Evolutionary conservation across 2,888 invertebrate species (phyloP).

Genomic region (Mycalesis mineus): DNA sequence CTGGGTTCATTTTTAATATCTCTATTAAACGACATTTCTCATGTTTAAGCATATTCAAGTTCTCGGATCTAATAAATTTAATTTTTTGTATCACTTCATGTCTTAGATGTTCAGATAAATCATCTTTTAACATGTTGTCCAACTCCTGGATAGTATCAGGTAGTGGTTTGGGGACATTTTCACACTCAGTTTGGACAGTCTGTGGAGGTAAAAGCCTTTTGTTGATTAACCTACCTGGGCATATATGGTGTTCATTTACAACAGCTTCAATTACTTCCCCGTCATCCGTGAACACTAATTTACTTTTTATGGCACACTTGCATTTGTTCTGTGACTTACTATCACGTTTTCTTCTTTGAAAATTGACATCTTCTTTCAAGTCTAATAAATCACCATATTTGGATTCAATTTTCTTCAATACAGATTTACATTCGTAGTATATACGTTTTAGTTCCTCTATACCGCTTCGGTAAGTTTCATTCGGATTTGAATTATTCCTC

Average conservation of each 20-base stretch:
- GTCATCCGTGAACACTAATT: slow-evolving; percentile 63
- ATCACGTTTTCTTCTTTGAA: slow-evolving; percentile 19
- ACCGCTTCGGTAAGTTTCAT: slow-evolving; percentile 45
- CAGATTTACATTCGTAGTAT: slow-evolving; percentile 56
- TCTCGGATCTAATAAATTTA: slow-evolving; percentile 43
- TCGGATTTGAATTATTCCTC: background rate
- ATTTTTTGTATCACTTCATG: slow-evolving; percentile 54
- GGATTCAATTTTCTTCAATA: slow-evolving; percentile 55
- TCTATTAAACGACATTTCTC: slow-evolving; percentile 49
- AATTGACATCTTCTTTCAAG: slow-evolving; percentile 30
- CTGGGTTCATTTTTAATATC: slow-evolving; percentile 49
- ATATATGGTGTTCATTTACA: too few species aligned
- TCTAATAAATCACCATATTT: slow-evolving; percentile 65
- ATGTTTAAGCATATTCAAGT: slow-evolving; percentile 48
- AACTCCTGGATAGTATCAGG: slow-evolving; percentile 50
- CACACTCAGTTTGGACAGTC: slow-evolving; percentile 47
- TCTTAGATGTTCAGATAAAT: slow-evolving; percentile 41
- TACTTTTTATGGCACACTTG: slow-evolving; percentile 50
- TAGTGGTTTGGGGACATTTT: slow-evolving; percentile 32
- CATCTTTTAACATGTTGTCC: slow-evolving; percentile 43
- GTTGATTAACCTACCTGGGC: too few species aligned
- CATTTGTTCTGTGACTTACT: slow-evolving; percentile 38
- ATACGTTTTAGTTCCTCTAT: slow-evolving; percentile 52
- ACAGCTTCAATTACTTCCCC: too few species aligned
- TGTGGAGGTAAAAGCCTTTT: too few species aligned